Evolutionary conservation across 2,113 vertebrate genomes (phyloP).

Genomic region (Labeo rohita): DNA sequence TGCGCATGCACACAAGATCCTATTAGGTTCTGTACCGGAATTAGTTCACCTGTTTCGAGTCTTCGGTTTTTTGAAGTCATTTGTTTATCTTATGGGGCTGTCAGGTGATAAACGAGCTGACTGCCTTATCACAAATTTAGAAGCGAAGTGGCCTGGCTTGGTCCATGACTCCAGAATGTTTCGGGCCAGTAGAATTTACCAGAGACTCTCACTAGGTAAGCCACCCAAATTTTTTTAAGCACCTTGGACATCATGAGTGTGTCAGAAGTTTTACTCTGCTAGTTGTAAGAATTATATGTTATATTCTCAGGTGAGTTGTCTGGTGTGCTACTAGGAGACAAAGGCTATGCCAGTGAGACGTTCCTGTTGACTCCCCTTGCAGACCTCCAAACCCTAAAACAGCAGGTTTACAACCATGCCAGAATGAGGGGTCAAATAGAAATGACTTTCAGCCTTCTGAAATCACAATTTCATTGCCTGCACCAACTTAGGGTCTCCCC

Average conservation of each 20-base stretch:
- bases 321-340: neutral
- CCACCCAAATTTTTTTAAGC: no score
- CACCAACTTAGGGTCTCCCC: no score
- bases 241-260: no score
- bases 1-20: no score
- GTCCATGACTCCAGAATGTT: slow-evolving; percentile 36
- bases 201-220: no score
- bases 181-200: neutral
- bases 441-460: slow-evolving; percentile 21
- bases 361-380: neutral
- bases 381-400: no score
- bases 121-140: slow-evolving; percentile 15
- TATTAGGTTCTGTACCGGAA: no score
- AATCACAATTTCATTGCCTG: neutral
- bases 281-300: no score
- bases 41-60: no score
- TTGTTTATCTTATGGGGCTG: no score
- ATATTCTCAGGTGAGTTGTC: neutral
- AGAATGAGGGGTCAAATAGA: slow-evolving; percentile 25
- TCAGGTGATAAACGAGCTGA: neutral
- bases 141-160: slow-evolving; percentile 12
- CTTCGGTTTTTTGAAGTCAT: no score
- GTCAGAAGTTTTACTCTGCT: no score
- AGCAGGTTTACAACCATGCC: slow-evolving; percentile 14
- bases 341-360: neutral